Percentiles rank a stretch among this genome's conserved stretches.
Evolutionary conservation across 2,113 vertebrate species (phyloP).

Genomic region (Myxocyprinus asiaticus): DNA sequence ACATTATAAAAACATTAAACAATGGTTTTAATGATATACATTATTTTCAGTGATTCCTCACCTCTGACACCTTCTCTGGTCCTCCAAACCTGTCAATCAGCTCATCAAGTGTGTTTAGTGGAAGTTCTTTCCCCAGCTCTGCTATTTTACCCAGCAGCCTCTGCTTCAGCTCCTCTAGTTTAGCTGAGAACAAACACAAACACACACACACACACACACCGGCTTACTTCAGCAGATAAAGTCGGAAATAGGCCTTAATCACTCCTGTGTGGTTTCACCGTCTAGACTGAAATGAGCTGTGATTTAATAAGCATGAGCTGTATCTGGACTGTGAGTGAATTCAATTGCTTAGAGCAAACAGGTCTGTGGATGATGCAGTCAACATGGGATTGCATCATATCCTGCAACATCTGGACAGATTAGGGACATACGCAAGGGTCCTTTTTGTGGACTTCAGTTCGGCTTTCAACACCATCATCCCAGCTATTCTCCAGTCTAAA

Average conservation of each 20-base stretch:
- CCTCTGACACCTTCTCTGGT: slow-evolving; percentile 91
- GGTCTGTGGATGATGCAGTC: too few relatives aligned
- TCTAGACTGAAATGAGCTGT: slow-evolving; percentile 29
- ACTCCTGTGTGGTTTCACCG: slow-evolving; percentile 14
- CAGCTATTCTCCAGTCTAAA: too few relatives aligned
- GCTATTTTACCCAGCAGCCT: slow-evolving; percentile 86
- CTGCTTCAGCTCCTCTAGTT: slow-evolving; percentile 87
- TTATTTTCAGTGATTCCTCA: slow-evolving; percentile 55
- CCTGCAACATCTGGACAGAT: too few relatives aligned
- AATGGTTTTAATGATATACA: neutral
- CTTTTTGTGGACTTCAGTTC: too few relatives aligned
- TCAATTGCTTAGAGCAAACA: too few relatives aligned
- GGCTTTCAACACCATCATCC: too few relatives aligned
- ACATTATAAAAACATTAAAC: neutral
- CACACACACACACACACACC: neutral
- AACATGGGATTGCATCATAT: too few relatives aligned
- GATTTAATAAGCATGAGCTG: slow-evolving; percentile 34
- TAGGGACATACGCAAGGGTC: too few relatives aligned
- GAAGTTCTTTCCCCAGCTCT: slow-evolving; percentile 89
- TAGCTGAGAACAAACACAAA: slow-evolving; percentile 61
- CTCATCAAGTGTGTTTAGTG: slow-evolving; percentile 94
- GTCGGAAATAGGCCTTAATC: neutral
- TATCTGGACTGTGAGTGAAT: neutral
- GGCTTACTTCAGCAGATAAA: neutral
- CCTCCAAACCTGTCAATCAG: slow-evolving; percentile 93